Percentiles rank a stretch among this genome's conserved stretches.
Conservation (phyloP, 2,888 invertebrate species). For the Luperina nickerlii region DNA sequence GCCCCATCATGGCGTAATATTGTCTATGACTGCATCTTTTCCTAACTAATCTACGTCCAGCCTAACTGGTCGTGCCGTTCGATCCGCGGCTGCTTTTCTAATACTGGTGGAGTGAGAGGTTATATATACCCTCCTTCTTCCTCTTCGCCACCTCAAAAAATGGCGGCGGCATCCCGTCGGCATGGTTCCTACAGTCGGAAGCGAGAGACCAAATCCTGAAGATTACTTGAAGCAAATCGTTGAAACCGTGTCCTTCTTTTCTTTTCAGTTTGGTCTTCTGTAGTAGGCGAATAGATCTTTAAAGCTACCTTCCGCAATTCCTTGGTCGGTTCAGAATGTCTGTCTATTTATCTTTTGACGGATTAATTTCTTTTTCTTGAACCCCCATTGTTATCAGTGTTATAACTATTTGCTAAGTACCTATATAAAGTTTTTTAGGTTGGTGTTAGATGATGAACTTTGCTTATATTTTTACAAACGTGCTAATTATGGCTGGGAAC, state of each 20-base stretch:
- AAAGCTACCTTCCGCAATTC: not conserved
- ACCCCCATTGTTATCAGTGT: not conserved
- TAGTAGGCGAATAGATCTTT: not conserved
- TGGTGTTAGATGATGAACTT: not conserved
- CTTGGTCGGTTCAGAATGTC: not conserved
- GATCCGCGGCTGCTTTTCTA: not conserved
- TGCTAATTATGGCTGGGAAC: not conserved
- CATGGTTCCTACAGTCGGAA: not conserved
- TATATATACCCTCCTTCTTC: not conserved
- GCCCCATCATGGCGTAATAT: not conserved
- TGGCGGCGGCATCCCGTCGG: not conserved
- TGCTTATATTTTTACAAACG: not conserved
- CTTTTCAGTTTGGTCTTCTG: not conserved
- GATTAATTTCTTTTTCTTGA: slow-evolving; percentile 13
- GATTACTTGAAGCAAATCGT: not conserved
- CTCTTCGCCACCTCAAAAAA: not conserved
- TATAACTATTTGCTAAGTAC: not conserved
- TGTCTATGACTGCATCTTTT: not conserved
- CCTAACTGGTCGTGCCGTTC: not conserved
- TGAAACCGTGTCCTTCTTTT: not conserved
- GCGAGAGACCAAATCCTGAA: not conserved
- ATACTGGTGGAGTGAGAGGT: too few relatives aligned
- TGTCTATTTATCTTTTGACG: not conserved
- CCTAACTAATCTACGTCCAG: not conserved
- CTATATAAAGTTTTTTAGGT: not conserved